Base-by-base conservation (phyloP, 2,797 vertebrate genomes). In the Chromis chromis region DNA sequence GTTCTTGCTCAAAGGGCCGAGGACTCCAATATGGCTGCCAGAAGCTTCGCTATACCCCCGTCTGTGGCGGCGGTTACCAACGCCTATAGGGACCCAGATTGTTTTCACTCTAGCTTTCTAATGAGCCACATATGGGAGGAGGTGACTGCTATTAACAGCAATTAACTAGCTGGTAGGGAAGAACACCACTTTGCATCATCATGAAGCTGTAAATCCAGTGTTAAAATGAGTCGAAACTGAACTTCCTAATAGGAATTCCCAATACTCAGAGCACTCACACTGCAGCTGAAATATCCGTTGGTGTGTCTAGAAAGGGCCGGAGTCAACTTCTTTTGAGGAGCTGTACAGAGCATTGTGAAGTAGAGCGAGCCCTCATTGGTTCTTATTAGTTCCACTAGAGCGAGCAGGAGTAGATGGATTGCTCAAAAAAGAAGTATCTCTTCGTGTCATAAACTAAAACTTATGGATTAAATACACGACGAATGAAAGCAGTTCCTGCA, bases 371-470 rank as follows among this genome's bases (percentile, higher is more conserved):
- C 75, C 61, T 83, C 79, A 76, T 79, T 76, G 78, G 70, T 82
- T 62, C 77, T 82, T 71, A 82, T 90, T 90, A 85, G 81, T 80
- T 87, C 73, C 75, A 78, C 65, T 54, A 75, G 65, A 77, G 67
- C 4, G 48, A 74, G 36, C 76, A 42, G 68, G 53, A 83, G 82
- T 62, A 78, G 65, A 54, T 48, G 17, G 28, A 68, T 67, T 58
- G 73, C 49, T 48, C 54, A 55, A 80, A 83, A 79, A 65, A 55
- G 22, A 36, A n/a, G 42, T 19, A 54, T 55, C 36, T 56, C 53
- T 36, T 22, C 25, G 57, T 52, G 44, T 55, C 62, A 59, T 82
- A 56, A 7, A 73, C 4, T 70, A 40, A 70, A 82, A 73, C 44
- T 11, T 24, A n/a, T 55, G n/a, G 31, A 39, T 53, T 21, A 17